These are phyloP conservation scores for Blastomussa wellsi DNA, from an alignment of 92 coral and sea anemone species.

Conservation along the genomic window DNA sequence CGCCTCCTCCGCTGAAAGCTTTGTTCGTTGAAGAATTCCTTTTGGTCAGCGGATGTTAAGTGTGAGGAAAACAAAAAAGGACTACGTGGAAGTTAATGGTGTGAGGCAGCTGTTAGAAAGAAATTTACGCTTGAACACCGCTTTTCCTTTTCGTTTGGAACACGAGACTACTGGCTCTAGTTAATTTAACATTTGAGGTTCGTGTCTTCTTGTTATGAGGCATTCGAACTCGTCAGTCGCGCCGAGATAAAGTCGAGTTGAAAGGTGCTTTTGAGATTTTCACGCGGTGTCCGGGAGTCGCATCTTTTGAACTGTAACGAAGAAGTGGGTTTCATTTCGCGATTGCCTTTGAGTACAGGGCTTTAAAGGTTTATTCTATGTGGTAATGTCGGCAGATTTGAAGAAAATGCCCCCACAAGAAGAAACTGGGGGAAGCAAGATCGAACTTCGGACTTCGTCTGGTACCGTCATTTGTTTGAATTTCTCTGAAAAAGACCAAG, in stretches of 20 bases:
- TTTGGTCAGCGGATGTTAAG: conserved; percentile 74
- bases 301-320: neutral
- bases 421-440: conserved; percentile 70
- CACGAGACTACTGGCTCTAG: neutral
- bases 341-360: conserved; percentile 5
- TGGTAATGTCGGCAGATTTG: conserved; percentile 73
- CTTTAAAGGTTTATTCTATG: conserved; percentile 21
- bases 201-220: conserved; percentile 25
- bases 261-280: conserved; percentile 25
- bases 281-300: neutral
- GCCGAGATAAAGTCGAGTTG: conserved; percentile 16
- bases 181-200: neutral
- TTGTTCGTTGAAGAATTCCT: conserved; percentile 20
- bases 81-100: conserved; percentile 73
- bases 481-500: conserved; percentile 79
- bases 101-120: conserved; percentile 57
- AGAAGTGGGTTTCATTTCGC: conserved; percentile 23
- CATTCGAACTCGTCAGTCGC: neutral
- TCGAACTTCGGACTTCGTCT: conserved; percentile 77
- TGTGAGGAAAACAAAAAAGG: conserved; percentile 78
- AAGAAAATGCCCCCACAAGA: conserved; percentile 64
- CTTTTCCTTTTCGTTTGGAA: conserved; percentile 13
- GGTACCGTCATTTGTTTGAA: conserved; percentile 80
- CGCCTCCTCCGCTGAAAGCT: conserved; percentile 31
- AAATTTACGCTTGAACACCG: neutral